Evolutionary conservation across 2,113 vertebrate species (phyloP), one percentile per base, ranked within the genome.

Genomic region (Dinomys branickii): DNA sequence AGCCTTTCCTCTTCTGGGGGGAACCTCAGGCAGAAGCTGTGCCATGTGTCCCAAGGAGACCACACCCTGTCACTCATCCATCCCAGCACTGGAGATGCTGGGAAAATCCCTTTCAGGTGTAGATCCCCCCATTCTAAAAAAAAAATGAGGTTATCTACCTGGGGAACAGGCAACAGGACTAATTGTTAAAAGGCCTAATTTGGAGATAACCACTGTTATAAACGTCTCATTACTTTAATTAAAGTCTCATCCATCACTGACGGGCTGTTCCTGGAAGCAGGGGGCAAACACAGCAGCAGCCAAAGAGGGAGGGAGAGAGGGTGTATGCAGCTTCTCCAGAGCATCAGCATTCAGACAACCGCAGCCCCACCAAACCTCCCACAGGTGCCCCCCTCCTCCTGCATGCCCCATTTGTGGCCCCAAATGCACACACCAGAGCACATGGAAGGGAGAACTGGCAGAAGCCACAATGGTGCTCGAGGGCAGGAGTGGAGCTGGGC

Each of bases 171-270:
- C 94, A 86, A 89, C 20, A 50, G 81, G 94, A 96, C 93, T 94
- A 75, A 94, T 56, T 33, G 90, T 88, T 95, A 7, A 92, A 61
- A 86, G 89, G 94, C 75, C 92, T 94, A 67, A 97, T 97, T 98
- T 91, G 90, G 95, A 96, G 95, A 97, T 89, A 91, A 91, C 80
- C 93, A n/a, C 84, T 10, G 0, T 95, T 88, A 91, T 61, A 84
- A 94, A 93, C 1, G 20, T 93, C 95, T 94, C 88, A 88, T 95
- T 88, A 93, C 96, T 94, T 75, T 95, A 94, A 96, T 96, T 96
- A 97, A 96, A 94, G 85, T 88, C 95, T 90, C 96, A 95, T 97
- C 98, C 94, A 89, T 95, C 97, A 71, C 0, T 0, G 85, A 47
- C 38, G 54, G 33, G 89, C 94, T 82, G 92, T 58, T 96, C 77